phyloP scores from a whole-genome alignment of 2,797 vertebrate species.

The Hyperoplus lanceolatus region DNA sequence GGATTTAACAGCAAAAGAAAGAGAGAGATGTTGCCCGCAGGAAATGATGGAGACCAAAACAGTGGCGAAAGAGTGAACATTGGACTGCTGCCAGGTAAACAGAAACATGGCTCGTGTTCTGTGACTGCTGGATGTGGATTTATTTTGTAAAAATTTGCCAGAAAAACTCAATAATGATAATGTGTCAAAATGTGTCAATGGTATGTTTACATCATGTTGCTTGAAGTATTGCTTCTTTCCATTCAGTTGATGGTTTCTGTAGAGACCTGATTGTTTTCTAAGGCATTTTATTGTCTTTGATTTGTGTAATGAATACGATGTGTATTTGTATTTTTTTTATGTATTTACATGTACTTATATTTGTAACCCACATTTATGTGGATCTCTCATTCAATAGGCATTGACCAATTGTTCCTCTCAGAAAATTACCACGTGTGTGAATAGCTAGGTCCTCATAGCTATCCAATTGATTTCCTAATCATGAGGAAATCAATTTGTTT shows the following conservation, averaged over 20 bases:
- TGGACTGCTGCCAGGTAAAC: not conserved
- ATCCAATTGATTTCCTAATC: too few species aligned
- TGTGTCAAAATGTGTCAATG: not conserved
- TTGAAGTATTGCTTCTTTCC: not conserved
- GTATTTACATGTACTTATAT: not conserved
- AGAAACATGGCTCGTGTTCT: too few species aligned
- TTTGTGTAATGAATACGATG: not conserved
- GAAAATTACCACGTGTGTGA: not conserved
- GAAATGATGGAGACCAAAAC: slow-evolving; percentile 13
- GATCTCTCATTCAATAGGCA: not conserved
- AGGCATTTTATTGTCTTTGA: not conserved
- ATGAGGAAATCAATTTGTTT: not conserved
- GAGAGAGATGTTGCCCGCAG: not conserved
- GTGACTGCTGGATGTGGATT: not conserved
- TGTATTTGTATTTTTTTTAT: not conserved
- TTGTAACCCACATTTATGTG: too few species aligned
- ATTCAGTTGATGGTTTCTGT: not conserved
- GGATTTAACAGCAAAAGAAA: not conserved
- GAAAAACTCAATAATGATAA: not conserved
- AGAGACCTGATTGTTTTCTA: not conserved
- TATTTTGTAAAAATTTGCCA: not conserved
- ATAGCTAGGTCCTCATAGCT: not conserved
- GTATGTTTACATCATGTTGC: too few species aligned
- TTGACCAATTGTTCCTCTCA: not conserved
- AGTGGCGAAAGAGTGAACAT: not conserved